These are phyloP conservation scores for Hydriomena furcata DNA, from an alignment of 2,888 invertebrate genomes.

Conservation along the genomic window DNA sequence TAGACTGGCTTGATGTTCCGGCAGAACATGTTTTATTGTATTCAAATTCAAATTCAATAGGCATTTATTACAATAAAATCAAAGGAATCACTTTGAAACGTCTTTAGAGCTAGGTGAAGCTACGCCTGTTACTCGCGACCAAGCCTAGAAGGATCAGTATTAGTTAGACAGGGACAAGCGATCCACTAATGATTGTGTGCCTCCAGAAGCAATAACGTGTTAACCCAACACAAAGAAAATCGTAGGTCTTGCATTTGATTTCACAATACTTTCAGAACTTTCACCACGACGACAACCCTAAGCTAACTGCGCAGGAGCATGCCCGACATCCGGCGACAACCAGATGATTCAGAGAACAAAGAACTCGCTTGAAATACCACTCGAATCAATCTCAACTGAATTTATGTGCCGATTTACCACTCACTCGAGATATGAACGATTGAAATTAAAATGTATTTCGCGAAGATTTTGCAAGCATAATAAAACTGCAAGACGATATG, in stretches of 20 bases:
- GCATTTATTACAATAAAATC: too few relatives aligned
- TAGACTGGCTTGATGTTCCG: not conserved
- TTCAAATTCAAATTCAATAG: too few relatives aligned
- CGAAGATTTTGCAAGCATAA: not conserved
- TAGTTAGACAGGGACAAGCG: too few relatives aligned
- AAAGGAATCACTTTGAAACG: too few relatives aligned
- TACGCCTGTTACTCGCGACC: too few relatives aligned
- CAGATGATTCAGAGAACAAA: conserved; percentile 46
- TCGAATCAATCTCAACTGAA: conserved; percentile 19
- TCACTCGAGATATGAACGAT: conserved; percentile 10
- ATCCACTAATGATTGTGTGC: too few relatives aligned
- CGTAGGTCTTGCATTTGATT: too few relatives aligned
- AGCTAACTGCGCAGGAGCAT: conserved; percentile 29
- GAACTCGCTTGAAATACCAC: conserved; percentile 18
- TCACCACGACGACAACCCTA: not conserved
- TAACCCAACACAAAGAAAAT: too few relatives aligned
- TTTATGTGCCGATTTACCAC: conserved; percentile 19
- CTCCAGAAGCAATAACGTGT: too few relatives aligned
- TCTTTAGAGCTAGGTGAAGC: too few relatives aligned
- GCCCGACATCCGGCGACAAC: conserved; percentile 35
- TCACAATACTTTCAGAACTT: conserved; percentile 1
- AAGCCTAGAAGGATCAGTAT: too few relatives aligned
- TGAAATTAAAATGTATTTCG: conserved; percentile 15
- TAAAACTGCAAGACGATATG: not conserved
- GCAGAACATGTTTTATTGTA: not conserved